Evolutionary conservation across 2,797 vertebrate genomes (phyloP).

Genomic region (Labroides dimidiatus): DNA sequence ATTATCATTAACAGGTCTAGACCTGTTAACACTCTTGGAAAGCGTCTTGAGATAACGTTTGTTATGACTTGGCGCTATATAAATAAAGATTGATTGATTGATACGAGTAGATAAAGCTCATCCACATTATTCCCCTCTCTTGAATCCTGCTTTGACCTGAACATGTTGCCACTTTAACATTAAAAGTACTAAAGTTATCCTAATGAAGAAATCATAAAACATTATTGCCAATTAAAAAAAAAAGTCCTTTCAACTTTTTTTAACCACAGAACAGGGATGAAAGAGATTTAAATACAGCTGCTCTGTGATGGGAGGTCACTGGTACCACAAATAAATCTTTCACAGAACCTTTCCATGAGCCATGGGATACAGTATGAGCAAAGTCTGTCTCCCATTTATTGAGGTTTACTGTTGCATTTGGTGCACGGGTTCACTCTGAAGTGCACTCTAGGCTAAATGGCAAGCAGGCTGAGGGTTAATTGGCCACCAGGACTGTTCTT

Average conservation of each 20-base stretch:
- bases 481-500: slow-evolving; percentile 61
- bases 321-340: slow-evolving; percentile 59
- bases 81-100: no score
- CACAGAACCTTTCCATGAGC: slow-evolving; percentile 55
- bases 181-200: slow-evolving; percentile 14
- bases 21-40: no score
- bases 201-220: slow-evolving; percentile 36
- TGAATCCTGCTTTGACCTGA: neutral
- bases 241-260: slow-evolving; percentile 41
- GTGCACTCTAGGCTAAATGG: slow-evolving; percentile 49
- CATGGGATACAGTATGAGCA: slow-evolving; percentile 49
- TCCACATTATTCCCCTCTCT: neutral
- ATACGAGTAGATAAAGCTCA: no score
- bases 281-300: slow-evolving; percentile 42
- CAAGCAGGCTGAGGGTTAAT: slow-evolving; percentile 55
- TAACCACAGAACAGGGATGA: slow-evolving; percentile 55
- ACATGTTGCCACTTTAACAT: slow-evolving; percentile 18
- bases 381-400: slow-evolving; percentile 49
- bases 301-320: slow-evolving; percentile 57
- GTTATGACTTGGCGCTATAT: no score
- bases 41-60: no score
- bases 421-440: slow-evolving; percentile 47
- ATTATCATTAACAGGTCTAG: no score
- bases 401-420: slow-evolving; percentile 45
- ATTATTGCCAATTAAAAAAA: slow-evolving; percentile 47